A percentile compares a stretch with the other conserved stretches of the same genome.
Conservation (phyloP, 2,888 invertebrate genomes). For the Aspidapion aeneum region DNA sequence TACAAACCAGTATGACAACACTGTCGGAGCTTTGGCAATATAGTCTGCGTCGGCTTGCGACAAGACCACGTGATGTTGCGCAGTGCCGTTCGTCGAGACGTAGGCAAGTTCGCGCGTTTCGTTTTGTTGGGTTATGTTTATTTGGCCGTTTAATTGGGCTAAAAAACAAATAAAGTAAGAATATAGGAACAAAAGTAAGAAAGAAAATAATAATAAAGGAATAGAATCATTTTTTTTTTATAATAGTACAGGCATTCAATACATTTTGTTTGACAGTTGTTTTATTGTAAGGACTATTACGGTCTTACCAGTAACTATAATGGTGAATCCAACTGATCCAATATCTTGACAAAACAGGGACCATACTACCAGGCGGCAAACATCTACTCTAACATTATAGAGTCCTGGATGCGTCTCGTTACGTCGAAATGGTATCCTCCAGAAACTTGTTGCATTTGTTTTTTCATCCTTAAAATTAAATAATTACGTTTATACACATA, state of each 20-base stretch:
- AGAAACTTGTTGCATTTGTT: conserved; percentile 54
- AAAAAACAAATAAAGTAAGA: too few species aligned
- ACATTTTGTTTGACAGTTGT: too few species aligned
- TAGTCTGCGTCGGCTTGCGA: conserved; percentile 59
- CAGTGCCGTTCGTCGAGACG: conserved; percentile 60
- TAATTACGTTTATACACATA: neutral
- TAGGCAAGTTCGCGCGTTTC: conserved; percentile 52
- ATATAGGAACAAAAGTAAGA: neutral
- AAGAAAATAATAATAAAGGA: conserved; percentile 5
- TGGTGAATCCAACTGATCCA: conserved; percentile 45
- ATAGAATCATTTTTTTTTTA: too few species aligned
- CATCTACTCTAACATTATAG: conserved; percentile 12
- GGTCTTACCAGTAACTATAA: conserved; percentile 51
- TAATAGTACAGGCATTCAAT: too few species aligned
- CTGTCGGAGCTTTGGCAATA: conserved; percentile 53
- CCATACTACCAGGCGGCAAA: conserved; percentile 14
- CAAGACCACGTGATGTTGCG: conserved; percentile 57
- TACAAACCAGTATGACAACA: conserved; percentile 74
- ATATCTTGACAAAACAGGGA: conserved; percentile 46
- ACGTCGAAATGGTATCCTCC: conserved; percentile 58
- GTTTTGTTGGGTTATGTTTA: conserved; percentile 62
- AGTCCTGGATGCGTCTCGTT: conserved; percentile 45
- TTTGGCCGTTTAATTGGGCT: conserved; percentile 66
- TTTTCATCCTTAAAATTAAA: conserved; percentile 45
- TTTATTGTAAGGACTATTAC: too few species aligned